Conservation (phyloP, 2,797 vertebrate species). For the Microcaecilia unicolor region DNA sequence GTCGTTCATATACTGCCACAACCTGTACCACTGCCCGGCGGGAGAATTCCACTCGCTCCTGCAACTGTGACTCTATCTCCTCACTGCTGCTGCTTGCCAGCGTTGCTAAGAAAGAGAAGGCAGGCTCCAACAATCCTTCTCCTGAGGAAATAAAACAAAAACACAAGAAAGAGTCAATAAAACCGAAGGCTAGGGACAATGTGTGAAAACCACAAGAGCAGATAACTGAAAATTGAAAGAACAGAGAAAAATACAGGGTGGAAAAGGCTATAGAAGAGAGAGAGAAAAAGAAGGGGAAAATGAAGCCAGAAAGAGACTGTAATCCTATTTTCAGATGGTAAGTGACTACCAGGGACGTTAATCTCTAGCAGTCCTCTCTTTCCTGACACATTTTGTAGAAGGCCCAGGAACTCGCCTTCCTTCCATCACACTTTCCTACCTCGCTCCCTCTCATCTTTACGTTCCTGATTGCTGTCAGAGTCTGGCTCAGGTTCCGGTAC, state of each 20-base stretch:
- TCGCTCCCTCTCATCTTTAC: conserved; percentile 78
- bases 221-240: too few species aligned
- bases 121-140: conserved; percentile 49
- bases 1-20: conserved; percentile 73
- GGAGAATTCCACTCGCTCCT: conserved; percentile 87
- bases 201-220: too few species aligned
- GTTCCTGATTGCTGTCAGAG: conserved; percentile 90
- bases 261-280: too few species aligned
- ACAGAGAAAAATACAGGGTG: too few species aligned
- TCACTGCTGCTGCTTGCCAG: conserved; percentile 92
- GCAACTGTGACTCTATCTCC: conserved; percentile 90
- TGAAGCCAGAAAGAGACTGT: not conserved
- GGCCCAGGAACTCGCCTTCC: too few species aligned
- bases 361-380: not conserved
- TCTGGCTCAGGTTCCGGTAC: conserved; percentile 93
- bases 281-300: not conserved
- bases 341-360: too few species aligned
- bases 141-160: conserved; percentile 35
- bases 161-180: not conserved
- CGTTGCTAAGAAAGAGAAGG: conserved; percentile 86
- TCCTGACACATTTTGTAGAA: too few species aligned
- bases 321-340: too few species aligned
- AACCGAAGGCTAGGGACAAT: too few species aligned
- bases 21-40: conserved; percentile 75
- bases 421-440: conserved; percentile 31